A percentile compares a stretch with the other conserved stretches of the same genome.
phyloP scores from a whole-genome alignment of 2,888 invertebrate genomes.

The Cerastoderma edule region DNA sequence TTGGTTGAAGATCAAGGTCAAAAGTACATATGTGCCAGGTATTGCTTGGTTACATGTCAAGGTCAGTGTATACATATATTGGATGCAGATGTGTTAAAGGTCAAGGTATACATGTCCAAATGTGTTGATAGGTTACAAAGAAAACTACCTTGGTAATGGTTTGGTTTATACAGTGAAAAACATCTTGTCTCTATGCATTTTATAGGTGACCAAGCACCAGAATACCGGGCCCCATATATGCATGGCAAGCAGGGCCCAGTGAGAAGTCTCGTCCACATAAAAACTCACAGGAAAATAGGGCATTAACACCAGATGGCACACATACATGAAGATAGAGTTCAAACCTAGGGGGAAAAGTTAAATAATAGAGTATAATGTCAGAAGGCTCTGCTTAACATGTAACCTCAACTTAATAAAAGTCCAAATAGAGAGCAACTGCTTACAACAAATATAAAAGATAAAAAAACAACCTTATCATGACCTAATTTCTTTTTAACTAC shows the following conservation, averaged over 20 bases:
- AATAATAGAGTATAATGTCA: background rate
- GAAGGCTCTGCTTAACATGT: no score
- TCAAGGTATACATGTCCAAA: no score
- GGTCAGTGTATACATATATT: no score
- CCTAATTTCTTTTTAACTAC: no score
- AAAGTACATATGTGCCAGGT: no score
- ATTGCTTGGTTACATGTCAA: no score
- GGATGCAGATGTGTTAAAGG: no score
- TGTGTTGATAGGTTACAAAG: background rate
- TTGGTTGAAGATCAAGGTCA: no score
- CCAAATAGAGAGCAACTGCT: no score
- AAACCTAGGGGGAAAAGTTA: slow-evolving; percentile 87
- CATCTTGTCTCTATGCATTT: slow-evolving; percentile 90
- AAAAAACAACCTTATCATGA: no score
- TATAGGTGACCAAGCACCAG: slow-evolving; percentile 91
- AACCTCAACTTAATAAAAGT: no score
- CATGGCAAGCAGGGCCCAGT: slow-evolving; percentile 88
- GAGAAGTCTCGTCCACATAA: slow-evolving; percentile 80
- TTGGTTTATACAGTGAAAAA: slow-evolving; percentile 88
- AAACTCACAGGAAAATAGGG: slow-evolving; percentile 88
- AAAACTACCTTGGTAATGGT: background rate
- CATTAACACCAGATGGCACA: slow-evolving; percentile 91
- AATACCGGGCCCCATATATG: slow-evolving; percentile 89
- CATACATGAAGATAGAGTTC: slow-evolving; percentile 95
- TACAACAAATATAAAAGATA: no score